Base-by-base conservation (phyloP, 2,113 vertebrate genomes). In the Odobenus rosmarus region DNA sequence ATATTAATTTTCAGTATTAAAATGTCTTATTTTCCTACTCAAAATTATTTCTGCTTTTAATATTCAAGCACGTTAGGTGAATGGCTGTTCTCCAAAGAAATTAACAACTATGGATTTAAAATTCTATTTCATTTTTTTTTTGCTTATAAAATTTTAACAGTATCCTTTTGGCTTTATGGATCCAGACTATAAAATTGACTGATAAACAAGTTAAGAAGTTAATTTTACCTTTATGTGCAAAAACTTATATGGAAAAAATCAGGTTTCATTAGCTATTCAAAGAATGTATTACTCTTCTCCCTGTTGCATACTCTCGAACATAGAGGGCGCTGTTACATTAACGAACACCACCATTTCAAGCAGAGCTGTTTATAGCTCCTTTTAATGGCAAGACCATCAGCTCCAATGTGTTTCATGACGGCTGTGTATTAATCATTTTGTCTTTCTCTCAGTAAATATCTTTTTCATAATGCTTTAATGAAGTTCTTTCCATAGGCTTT, bases 251-350 rank as follows among this genome's bases (percentile, higher is more conserved):
- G 3, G 80, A 95, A 92, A 92, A 96, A 8, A 93, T 26, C 64
- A 53, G 39, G 0, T 81, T 98, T 94, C 28, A 83, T 79, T 81
- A 95, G 62, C 51, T 49, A 26, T 84, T 79, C 31, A 42, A 90
- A 96, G 4, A 96, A 57, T 36, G 12, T 62, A 88, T 93, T 97
- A 71, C 3, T 90, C 24, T 49, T 5, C 2, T 93, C 61, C 97
- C 86, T 89, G 82, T 46, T 98, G 46, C 95, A 90, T 31, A 82
- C 71, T 98, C 74, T 98, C 95, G 90, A 97, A 98, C 96, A 95
- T 98, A 99, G 98, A 98, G 97, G 98, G 98, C 74, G 72, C 98
- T 98, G 85, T 98, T 98, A 98, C 97, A 98, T 97, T 98, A 98
- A 98, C 85, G 96, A 98, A 98, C 84, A 98, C 89, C 59, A 33